Evolutionary conservation across 2,888 invertebrate species (phyloP).

Genomic region (Dioctria rufipes): DNA sequence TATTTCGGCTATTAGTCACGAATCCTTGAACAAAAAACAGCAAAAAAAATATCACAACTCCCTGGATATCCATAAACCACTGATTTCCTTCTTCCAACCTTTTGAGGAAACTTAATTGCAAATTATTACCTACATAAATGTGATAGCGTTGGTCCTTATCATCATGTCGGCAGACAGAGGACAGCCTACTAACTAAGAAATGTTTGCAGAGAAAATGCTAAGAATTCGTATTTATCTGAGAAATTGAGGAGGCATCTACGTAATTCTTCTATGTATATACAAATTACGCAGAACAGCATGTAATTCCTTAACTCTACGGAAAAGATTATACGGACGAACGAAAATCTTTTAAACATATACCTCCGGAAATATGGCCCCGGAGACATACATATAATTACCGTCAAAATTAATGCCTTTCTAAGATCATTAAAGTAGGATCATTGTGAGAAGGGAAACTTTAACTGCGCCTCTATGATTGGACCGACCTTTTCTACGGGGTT

Average conservation of each 20-base stretch:
- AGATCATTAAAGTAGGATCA: conserved; percentile 47
- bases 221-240: not conserved
- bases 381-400: conserved; percentile 40
- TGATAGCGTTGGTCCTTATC: conserved; percentile 18
- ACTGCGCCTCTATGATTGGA: not conserved
- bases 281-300: conserved; percentile 22
- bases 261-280: conserved; percentile 7
- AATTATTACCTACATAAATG: conserved; percentile 35
- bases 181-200: not conserved
- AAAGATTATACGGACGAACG: conserved; percentile 24
- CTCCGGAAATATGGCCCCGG: conserved; percentile 6
- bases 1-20: conserved; percentile 15
- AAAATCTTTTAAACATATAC: conserved; percentile 24
- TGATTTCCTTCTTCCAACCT: conserved; percentile 25
- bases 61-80: not conserved
- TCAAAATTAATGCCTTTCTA: conserved; percentile 37
- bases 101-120: conserved; percentile 30
- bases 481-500: not conserved
- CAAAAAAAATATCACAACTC: not conserved
- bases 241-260: not conserved
- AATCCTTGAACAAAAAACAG: not conserved
- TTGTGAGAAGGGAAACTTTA: not conserved
- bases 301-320: conserved; percentile 10
- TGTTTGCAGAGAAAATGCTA: not conserved
- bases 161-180: not conserved